A percentile compares a stretch with the other conserved stretches of the same genome.
Evolutionary conservation across 1,140 invertebrate species (phyloP).

Genomic region (Anastatus disparis): DNA sequence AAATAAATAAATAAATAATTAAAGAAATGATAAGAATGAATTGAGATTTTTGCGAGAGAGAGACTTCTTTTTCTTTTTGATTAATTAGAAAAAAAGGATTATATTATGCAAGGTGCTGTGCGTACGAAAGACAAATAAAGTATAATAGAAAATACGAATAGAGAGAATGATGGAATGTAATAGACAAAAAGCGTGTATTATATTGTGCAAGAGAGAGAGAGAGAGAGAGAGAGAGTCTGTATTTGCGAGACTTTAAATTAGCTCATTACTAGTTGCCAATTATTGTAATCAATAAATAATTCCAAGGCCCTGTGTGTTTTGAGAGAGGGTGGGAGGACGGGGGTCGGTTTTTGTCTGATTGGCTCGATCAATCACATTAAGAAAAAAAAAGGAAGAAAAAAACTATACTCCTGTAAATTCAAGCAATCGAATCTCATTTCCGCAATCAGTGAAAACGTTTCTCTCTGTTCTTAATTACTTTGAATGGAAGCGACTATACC

Average conservation of each 20-base stretch:
- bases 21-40: not conserved
- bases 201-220: too few species aligned
- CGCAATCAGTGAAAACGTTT: not conserved
- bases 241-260: slow-evolving; percentile 34
- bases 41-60: slow-evolving; percentile 13
- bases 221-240: slow-evolving; percentile 21
- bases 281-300: slow-evolving; percentile 39
- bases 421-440: slow-evolving; percentile 8
- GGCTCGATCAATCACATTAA: not conserved
- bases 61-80: slow-evolving; percentile 6
- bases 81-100: slow-evolving; percentile 2
- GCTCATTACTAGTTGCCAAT: slow-evolving; percentile 42
- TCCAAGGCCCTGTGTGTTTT: not conserved
- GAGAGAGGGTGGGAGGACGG: too few species aligned
- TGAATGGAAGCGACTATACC: not conserved
- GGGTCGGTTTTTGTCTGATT: too few species aligned
- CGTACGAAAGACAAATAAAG: slow-evolving; percentile 4
- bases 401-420: not conserved
- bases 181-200: not conserved
- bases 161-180: not conserved
- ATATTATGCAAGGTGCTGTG: slow-evolving; percentile 3
- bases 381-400: too few species aligned
- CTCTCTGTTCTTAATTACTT: not conserved
- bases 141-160: not conserved
- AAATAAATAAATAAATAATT: too few species aligned